A percentile compares a stretch with the other conserved stretches of the same genome.
These are phyloP conservation scores for Cydia splendana DNA, from an alignment of 1,140 invertebrate species.

Conservation along the genomic window DNA sequence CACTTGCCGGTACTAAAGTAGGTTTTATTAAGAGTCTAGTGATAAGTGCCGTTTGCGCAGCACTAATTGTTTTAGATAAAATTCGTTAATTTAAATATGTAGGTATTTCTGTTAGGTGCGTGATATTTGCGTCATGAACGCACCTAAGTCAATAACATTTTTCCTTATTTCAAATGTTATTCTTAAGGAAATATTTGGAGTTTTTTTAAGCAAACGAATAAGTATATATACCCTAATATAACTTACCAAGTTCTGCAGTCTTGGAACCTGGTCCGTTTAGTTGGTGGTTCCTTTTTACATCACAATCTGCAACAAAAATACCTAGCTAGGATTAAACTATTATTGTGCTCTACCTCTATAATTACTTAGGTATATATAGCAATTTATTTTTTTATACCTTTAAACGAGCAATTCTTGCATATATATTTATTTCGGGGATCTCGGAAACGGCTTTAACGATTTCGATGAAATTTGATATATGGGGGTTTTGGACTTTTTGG, in stretches of 20 bases:
- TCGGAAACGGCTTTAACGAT: too few relatives aligned
- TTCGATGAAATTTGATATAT: too few relatives aligned
- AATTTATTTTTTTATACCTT: too few relatives aligned
- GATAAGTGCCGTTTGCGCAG: conserved; percentile 14
- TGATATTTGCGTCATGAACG: neutral
- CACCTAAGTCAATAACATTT: too few relatives aligned
- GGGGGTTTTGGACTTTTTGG: too few relatives aligned
- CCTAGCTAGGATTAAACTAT: neutral
- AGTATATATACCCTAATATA: neutral
- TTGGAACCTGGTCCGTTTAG: conserved; percentile 88
- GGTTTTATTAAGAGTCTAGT: conserved; percentile 37
- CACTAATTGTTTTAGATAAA: conserved; percentile 33
- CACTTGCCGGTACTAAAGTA: conserved; percentile 3
- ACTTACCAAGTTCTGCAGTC: conserved; percentile 84
- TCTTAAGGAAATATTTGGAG: too few relatives aligned
- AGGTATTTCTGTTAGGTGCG: neutral
- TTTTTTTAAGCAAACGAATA: too few relatives aligned
- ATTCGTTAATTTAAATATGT: conserved; percentile 21
- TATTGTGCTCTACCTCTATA: too few relatives aligned
- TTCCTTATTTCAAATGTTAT: too few relatives aligned
- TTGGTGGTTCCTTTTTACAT: conserved; percentile 89
- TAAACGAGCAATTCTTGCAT: too few relatives aligned
- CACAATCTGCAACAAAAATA: conserved; percentile 82
- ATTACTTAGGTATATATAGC: too few relatives aligned
- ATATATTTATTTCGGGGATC: too few relatives aligned